These are phyloP conservation scores for Vultur gryphus DNA, from an alignment of 2,797 vertebrate genomes.

Conservation along the genomic window DNA sequence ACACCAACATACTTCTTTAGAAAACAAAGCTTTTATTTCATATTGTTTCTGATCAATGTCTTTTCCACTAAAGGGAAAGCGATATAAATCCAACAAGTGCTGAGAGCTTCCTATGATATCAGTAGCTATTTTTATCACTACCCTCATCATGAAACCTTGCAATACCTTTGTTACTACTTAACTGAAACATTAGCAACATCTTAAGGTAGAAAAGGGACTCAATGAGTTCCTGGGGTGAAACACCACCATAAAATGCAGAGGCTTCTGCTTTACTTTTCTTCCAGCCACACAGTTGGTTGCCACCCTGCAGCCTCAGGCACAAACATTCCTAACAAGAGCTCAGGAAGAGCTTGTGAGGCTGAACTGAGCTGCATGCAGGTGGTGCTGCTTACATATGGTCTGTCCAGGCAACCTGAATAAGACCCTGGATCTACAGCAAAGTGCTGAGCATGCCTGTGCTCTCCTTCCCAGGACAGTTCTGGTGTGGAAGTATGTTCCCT, in stretches of 20 bases:
- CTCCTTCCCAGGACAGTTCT: not conserved
- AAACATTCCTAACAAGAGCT: not conserved
- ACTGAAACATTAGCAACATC: not conserved
- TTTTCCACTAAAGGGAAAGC: not conserved
- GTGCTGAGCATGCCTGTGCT: not conserved
- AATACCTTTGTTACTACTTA: not conserved
- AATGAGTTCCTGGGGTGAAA: fast-evolving
- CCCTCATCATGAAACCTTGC: not conserved
- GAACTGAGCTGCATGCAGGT: not conserved
- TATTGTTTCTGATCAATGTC: not conserved
- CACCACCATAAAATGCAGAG: not conserved
- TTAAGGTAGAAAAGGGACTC: not conserved
- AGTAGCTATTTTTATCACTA: not conserved
- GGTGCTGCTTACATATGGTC: not conserved
- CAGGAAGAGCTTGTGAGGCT: not conserved
- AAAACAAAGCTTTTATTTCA: not conserved
- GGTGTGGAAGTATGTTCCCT: fast-evolving
- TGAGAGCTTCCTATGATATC: not conserved
- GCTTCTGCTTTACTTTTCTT: not conserved
- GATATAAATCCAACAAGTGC: not conserved
- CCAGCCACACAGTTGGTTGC: fast-evolving
- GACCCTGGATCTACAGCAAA: not conserved
- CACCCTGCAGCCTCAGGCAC: not conserved
- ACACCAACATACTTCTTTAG: not conserved
- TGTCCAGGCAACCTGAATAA: not conserved